Evolutionary conservation across 1,140 invertebrate genomes (phyloP).

Genomic region (Bombus sylvicola): DNA sequence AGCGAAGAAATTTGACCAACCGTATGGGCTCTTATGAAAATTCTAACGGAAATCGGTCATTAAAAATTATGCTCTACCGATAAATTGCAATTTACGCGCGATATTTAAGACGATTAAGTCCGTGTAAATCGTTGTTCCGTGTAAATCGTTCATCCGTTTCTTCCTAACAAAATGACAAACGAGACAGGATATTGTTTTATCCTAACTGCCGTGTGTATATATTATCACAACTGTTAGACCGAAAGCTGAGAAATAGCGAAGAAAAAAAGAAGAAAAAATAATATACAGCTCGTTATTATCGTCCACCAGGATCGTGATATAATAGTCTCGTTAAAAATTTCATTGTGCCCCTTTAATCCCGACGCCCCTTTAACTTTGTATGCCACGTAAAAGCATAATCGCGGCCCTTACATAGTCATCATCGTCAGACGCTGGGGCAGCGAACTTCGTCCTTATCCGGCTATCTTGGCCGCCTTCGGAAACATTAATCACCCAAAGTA

Average conservation of each 20-base stretch:
- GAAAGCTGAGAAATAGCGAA: too few species aligned
- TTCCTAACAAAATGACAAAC: too few species aligned
- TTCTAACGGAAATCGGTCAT: neutral
- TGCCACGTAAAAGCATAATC: constrained; percentile 13
- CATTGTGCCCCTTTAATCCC: constrained; percentile 5
- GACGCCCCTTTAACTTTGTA: constrained; percentile 15
- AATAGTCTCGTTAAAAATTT: constrained; percentile 26
- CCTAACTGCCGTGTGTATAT: neutral
- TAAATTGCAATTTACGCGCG: neutral
- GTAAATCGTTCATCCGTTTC: too few species aligned
- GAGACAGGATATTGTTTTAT: neutral
- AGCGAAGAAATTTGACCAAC: neutral
- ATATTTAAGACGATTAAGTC: neutral
- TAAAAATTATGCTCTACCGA: neutral
- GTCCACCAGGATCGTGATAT: neutral
- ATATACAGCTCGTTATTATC: neutral
- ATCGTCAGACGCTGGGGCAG: constrained; percentile 30
- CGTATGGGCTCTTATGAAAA: neutral
- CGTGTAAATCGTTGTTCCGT: neutral
- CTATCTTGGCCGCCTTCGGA: constrained; percentile 32
- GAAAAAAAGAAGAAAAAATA: too few species aligned
- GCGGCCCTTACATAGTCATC: constrained; percentile 26
- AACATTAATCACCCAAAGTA: constrained; percentile 34
- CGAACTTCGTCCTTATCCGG: constrained; percentile 24
- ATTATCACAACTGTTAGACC: neutral